Evolutionary conservation across 1,140 invertebrate genomes (phyloP).

Genomic region (Calliphora vicina): DNA sequence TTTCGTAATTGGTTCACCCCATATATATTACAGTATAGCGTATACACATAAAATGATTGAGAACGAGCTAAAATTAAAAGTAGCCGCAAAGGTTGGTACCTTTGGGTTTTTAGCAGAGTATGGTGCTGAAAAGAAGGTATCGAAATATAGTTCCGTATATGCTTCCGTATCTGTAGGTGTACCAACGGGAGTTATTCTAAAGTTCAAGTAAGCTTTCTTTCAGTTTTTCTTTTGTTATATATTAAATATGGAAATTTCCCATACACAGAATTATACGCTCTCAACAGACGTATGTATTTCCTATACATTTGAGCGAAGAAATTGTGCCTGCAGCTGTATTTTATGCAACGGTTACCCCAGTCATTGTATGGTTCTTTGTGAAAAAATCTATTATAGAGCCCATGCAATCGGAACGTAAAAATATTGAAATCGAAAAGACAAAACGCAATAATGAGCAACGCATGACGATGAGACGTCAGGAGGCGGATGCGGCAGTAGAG

Average conservation of each 20-base stretch:
- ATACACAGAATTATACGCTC: conserved; percentile 79
- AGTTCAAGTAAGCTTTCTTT: conserved; percentile 77
- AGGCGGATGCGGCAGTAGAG: conserved; percentile 85
- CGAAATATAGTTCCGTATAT: conserved; percentile 86
- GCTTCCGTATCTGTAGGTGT: conserved; percentile 85
- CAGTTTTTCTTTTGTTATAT: too few relatives aligned
- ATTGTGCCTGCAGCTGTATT: conserved; percentile 88
- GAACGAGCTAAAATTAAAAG: conserved; percentile 78
- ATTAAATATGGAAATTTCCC: background rate
- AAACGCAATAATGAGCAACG: conserved; percentile 76
- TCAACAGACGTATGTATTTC: conserved; percentile 88
- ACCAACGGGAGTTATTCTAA: conserved; percentile 86
- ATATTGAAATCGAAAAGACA: conserved; percentile 77
- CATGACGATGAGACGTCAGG: conserved; percentile 79
- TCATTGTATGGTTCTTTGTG: conserved; percentile 80
- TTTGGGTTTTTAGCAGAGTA: conserved; percentile 89
- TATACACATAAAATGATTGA: conserved; percentile 81
- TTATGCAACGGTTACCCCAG: conserved; percentile 89
- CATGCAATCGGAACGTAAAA: conserved; percentile 78
- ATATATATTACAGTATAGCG: conserved; percentile 78
- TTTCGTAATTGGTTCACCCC: conserved; percentile 82
- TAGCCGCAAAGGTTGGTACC: conserved; percentile 82
- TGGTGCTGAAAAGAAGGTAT: conserved; percentile 91
- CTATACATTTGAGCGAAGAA: conserved; percentile 90
- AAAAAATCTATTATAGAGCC: conserved; percentile 91